Evolutionary conservation across 1,140 invertebrate genomes (phyloP).

Genomic region (Aphelinus certus): DNA sequence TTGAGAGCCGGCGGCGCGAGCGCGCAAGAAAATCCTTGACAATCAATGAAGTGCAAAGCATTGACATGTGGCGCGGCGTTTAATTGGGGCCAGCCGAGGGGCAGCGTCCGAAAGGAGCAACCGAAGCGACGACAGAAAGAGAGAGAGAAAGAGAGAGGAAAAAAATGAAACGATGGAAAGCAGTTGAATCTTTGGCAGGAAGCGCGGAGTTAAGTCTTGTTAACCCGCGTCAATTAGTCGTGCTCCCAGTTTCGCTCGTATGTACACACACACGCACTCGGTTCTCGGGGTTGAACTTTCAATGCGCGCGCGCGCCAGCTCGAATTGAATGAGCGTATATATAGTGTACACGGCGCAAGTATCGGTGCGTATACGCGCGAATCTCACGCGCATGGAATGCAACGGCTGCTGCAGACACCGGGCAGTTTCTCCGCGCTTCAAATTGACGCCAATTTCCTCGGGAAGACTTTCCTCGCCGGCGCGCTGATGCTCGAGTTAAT

Average conservation of each 20-base stretch:
- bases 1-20: not conserved
- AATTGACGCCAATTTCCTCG: constrained; percentile 27
- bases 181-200: constrained; percentile 41
- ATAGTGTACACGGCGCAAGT: not conserved
- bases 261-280: not conserved
- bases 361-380: not conserved
- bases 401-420: no score
- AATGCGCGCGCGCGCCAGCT: not conserved
- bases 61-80: constrained; percentile 11
- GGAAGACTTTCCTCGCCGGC: not conserved
- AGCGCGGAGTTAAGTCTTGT: constrained; percentile 39
- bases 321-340: not conserved
- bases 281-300: no score
- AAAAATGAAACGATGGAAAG: constrained; percentile 37
- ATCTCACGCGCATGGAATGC: constrained; percentile 7
- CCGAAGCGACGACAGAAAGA: not conserved
- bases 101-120: not conserved
- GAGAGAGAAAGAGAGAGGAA: not conserved
- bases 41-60: constrained; percentile 40
- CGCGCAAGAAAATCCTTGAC: constrained; percentile 35
- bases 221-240: constrained; percentile 37
- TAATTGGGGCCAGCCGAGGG: constrained; percentile 18
- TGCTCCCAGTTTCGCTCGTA: constrained; percentile 13
- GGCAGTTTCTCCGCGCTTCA: not conserved
- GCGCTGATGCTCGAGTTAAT: no score